A percentile compares a stretch with the other conserved stretches of the same genome.
phyloP scores from a whole-genome alignment of 2,113 vertebrate species.

The Grammomys dolichurus region DNA sequence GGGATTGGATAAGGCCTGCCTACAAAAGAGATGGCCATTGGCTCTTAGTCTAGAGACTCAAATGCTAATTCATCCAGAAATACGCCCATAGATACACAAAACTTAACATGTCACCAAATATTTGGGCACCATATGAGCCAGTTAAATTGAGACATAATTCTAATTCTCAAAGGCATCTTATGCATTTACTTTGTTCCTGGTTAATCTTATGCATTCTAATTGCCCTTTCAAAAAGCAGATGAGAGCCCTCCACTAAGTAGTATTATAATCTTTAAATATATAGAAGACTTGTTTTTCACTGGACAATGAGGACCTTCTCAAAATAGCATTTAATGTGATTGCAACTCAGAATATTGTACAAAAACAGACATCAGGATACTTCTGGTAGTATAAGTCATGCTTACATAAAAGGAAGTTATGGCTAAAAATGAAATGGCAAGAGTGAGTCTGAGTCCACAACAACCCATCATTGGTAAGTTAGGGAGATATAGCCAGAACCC shows the following conservation, averaged over 20 bases:
- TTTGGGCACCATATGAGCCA: background rate
- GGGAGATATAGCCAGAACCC: constrained; percentile 9
- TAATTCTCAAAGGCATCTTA: background rate
- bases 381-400: background rate
- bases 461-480: background rate
- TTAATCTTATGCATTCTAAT: background rate
- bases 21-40: background rate
- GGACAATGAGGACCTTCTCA: background rate
- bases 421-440: constrained; percentile 32
- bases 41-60: background rate
- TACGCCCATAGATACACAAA: background rate
- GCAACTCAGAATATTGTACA: background rate
- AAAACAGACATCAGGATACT: constrained; percentile 8
- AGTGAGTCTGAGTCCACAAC: background rate
- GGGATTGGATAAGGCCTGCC: background rate
- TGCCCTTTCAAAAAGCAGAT: background rate
- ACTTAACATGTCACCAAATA: constrained; percentile 41
- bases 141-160: background rate
- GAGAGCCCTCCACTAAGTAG: background rate
- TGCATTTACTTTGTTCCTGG: background rate
- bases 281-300: background rate
- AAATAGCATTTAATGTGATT: constrained; percentile 29
- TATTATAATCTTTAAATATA: background rate
- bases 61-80: background rate
- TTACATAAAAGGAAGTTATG: constrained; percentile 3